These are phyloP conservation scores for Pseudococcus jackbeardsleyi DNA, from an alignment of 2,888 invertebrate genomes.

Conservation along the genomic window DNA sequence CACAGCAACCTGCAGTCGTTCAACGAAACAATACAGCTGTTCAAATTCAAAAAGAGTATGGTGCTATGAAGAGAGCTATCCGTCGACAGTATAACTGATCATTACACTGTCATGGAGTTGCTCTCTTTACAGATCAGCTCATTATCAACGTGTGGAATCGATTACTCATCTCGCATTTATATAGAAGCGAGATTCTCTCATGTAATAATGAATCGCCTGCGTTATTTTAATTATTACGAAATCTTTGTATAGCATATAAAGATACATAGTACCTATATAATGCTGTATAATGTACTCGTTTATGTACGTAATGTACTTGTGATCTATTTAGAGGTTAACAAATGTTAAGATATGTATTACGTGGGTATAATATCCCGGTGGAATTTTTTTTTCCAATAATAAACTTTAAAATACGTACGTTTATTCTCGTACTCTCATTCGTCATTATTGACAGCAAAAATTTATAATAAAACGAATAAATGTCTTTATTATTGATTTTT, in stretches of 20 bases:
- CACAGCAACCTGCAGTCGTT: conserved; percentile 40
- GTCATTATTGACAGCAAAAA: background rate
- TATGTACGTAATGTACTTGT: background rate
- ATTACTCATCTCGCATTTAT: background rate
- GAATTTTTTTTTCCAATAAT: background rate
- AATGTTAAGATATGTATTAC: background rate
- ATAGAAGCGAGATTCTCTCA: background rate
- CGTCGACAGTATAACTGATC: conserved; percentile 96
- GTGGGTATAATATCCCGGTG: background rate
- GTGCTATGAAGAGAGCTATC: conserved; percentile 96
- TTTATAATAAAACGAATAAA: background rate
- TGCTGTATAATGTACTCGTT: background rate
- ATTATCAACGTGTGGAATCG: conserved; percentile 37
- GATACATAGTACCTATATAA: background rate
- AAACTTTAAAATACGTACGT: too few relatives aligned
- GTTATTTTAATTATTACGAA: conserved; percentile 43
- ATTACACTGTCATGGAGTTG: conserved; percentile 99
- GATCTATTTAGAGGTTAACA: conserved; percentile 6
- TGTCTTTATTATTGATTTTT: background rate
- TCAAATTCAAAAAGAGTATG: conserved; percentile 58
- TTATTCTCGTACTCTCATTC: background rate
- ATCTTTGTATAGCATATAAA: background rate
- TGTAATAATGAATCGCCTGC: conserved; percentile 3
- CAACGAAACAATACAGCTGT: conserved; percentile 41
- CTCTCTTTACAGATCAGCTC: conserved; percentile 97